These are phyloP conservation scores for Lacerta bilineata DNA, from an alignment of 2,797 vertebrate species.

Conservation along the genomic window DNA sequence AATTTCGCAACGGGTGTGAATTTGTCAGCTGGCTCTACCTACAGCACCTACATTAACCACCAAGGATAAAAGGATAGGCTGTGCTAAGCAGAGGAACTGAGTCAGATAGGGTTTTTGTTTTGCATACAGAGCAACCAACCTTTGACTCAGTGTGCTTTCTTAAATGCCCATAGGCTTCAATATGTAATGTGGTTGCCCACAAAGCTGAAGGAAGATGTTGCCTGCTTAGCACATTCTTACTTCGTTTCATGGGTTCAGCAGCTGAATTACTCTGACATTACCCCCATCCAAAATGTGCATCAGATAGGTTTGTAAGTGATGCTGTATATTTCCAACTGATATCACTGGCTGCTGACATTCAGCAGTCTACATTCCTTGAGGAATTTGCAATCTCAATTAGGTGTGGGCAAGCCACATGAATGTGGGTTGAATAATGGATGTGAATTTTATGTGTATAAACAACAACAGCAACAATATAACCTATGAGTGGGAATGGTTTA, in stretches of 20 bases:
- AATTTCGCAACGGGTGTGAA: no score
- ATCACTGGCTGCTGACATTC: no score
- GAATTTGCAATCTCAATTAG: no score
- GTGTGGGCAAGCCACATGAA: no score
- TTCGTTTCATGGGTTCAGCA: neutral
- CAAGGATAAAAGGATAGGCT: neutral
- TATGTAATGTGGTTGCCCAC: neutral
- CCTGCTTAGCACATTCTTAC: neutral
- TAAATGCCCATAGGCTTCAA: neutral
- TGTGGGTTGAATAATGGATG: no score
- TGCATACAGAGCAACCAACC: neutral
- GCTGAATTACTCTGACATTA: neutral
- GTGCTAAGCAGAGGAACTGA: neutral
- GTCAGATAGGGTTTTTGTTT: neutral
- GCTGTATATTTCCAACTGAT: no score
- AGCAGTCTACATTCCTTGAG: no score
- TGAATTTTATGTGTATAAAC: no score
- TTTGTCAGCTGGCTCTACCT: no score
- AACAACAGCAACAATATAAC: no score
- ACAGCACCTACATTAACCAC: no score
- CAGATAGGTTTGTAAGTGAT: neutral
- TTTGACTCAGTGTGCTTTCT: conserved; percentile 14
- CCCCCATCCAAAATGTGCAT: neutral
- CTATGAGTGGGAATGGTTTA: no score
- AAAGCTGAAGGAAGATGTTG: neutral